Conservation (phyloP, 30 jellyfish, hydroid and myxozoan species). For the Morbakka virulenta region DNA sequence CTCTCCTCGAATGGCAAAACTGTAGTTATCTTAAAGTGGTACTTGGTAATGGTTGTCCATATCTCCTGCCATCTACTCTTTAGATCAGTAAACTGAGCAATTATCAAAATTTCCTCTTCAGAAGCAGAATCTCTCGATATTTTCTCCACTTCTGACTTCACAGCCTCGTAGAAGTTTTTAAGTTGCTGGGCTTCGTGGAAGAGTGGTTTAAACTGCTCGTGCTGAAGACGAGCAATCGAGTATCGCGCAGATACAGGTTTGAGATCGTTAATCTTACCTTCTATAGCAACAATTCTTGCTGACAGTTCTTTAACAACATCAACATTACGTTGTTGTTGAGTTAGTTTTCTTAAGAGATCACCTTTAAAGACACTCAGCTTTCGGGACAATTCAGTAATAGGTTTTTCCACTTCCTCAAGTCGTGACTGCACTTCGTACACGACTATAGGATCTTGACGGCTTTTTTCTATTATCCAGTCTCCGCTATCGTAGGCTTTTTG, state of each 20-base stretch:
- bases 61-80: constrained; percentile 47
- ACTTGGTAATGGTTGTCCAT: constrained; percentile 47
- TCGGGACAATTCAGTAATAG: constrained; percentile 51
- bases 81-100: constrained; percentile 32
- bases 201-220: constrained; percentile 81
- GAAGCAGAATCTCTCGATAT: constrained; percentile 31
- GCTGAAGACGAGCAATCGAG: constrained; percentile 78
- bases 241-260: constrained; percentile 87
- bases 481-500: constrained; percentile 54
- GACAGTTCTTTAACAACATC: constrained; percentile 56
- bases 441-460: constrained; percentile 64
- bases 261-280: constrained; percentile 39
- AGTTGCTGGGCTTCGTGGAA: constrained; percentile 60
- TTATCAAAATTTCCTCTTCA: constrained; percentile 17
- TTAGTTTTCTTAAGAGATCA: constrained; percentile 43
- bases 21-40: constrained; percentile 69
- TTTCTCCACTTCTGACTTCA: constrained; percentile 39
- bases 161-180: constrained; percentile 51
- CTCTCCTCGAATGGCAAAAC: constrained; percentile 83
- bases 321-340: constrained; percentile 50
- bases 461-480: constrained; percentile 85
- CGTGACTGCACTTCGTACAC: constrained; percentile 68
- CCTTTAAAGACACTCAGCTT: constrained; percentile 62
- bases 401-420: constrained; percentile 46
- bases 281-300: constrained; percentile 32